Evolutionary conservation across 2,888 invertebrate genomes (phyloP), one percentile per base, ranked within the genome.

Genomic region (Calameuta pallipes): DNA sequence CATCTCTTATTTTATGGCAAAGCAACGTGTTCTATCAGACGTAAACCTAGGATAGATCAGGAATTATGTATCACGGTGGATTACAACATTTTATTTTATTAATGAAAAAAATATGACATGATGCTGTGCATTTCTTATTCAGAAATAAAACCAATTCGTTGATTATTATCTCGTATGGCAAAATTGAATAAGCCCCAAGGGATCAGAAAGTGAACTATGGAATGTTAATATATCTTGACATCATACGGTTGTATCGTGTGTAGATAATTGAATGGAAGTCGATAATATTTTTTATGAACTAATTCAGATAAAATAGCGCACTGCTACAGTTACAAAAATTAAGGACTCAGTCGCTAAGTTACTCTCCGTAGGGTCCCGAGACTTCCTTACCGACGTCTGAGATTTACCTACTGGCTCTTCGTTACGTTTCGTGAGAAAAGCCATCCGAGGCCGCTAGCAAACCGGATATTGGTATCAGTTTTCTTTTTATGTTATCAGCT

Each of bases 1-100:
- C 71, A 71, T 71, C 71, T 71, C 71, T 71, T 31, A 34, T 31
- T 71, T 71, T 71, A 71, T 71, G 15, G 71, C 71, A 33, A 56
- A 56, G 56, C 56, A 56, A 56, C 56, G 56, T 56, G 56, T 56
- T 56, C 56, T 56, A 56, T 56, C 6, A 56, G 9, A 56, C 23
- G 56, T 56, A 4, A 56, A 56, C 56, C 56, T 56, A 56, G 56
- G 56, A 56, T 56, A 56, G 56, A 56, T 56, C 56, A 56, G 56
- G 56, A 9, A 56, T 56, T 9, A 56, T 56, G 56, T 56, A 9
- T 56, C 56, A 56, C 23, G 56, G 23, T 56, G 56, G 56, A 56
- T 56, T 56, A 56, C 15, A 41, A 6, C 6, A 56, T 56, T 23
- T 23, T 56, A 23, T 37, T 37, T 15, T 56, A 6, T 56, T 56